A percentile compares a stretch with the other conserved stretches of the same genome.
Evolutionary conservation across 2,888 invertebrate species (phyloP).

Genomic region (Synanthedon tipuliformis): DNA sequence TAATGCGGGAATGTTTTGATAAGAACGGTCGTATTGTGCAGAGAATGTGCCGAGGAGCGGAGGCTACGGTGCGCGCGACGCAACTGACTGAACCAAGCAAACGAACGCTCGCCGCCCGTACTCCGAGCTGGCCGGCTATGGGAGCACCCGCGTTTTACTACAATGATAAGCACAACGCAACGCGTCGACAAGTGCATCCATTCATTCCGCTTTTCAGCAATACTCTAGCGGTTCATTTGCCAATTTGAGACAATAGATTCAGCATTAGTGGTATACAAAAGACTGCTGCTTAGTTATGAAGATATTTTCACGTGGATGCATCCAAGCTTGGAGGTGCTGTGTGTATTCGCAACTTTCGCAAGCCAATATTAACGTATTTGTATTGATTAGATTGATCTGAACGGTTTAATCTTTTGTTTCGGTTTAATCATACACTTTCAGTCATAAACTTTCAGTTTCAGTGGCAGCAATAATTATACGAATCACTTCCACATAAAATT

Average conservation of each 20-base stretch:
- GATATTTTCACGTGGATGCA: too few species aligned
- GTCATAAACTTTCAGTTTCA: too few species aligned
- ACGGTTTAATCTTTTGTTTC: too few species aligned
- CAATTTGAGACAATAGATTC: conserved; percentile 20
- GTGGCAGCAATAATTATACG: too few species aligned
- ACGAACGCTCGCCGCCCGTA: conserved; percentile 4
- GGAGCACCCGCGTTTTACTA: conserved; percentile 1
- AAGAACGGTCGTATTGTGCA: conserved; percentile 15
- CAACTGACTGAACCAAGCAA: conserved; percentile 29
- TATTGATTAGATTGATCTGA: too few species aligned
- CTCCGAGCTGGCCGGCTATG: conserved; percentile 5
- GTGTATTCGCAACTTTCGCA: too few species aligned
- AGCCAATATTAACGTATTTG: too few species aligned
- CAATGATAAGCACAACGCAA: conserved; percentile 22
- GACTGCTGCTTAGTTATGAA: too few species aligned
- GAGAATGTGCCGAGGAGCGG: conserved; percentile 18
- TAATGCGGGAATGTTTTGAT: conserved; percentile 51
- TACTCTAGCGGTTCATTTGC: conserved; percentile 20
- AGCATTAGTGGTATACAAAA: too few species aligned
- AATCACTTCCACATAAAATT: too few species aligned
- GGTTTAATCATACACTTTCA: too few species aligned
- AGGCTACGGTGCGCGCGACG: conserved; percentile 47
- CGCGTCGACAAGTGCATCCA: conserved; percentile 48
- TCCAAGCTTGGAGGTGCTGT: too few species aligned
- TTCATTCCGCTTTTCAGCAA: conserved; percentile 29